phyloP scores from a whole-genome alignment of 2,797 vertebrate species.

The Lagocephalus sceleratus region DNA sequence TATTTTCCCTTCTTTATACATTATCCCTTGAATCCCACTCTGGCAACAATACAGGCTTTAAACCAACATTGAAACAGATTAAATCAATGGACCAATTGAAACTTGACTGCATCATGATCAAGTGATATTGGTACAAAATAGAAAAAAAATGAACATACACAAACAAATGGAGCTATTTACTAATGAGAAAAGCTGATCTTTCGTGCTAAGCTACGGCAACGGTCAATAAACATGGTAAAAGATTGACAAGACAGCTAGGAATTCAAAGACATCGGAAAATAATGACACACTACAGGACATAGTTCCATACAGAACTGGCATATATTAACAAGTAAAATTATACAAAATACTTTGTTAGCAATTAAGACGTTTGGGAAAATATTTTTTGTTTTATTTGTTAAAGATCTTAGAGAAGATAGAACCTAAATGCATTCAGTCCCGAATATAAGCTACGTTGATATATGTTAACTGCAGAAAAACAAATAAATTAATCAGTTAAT shows the following conservation, averaged over 20 bases:
- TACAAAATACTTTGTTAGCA: slow-evolving; percentile 77
- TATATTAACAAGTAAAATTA: slow-evolving; percentile 79
- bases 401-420: slow-evolving; percentile 64
- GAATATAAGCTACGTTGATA: slow-evolving; percentile 48
- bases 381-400: slow-evolving; percentile 75
- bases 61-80: slow-evolving; percentile 78
- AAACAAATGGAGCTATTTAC: slow-evolving; percentile 74
- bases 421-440: slow-evolving; percentile 68
- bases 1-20: slow-evolving; percentile 76
- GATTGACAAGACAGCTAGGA: slow-evolving; percentile 68
- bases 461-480: slow-evolving; percentile 43
- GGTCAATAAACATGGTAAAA: slow-evolving; percentile 66
- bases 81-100: slow-evolving; percentile 71
- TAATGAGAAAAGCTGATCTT: slow-evolving; percentile 62
- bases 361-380: slow-evolving; percentile 76
- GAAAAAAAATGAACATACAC: slow-evolving; percentile 66
- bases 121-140: slow-evolving; percentile 69
- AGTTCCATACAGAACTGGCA: slow-evolving; percentile 72
- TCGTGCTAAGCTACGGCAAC: slow-evolving; percentile 77
- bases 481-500: slow-evolving; percentile 36
- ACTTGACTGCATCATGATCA: slow-evolving; percentile 59
- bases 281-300: slow-evolving; percentile 73
- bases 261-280: slow-evolving; percentile 64
- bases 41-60: slow-evolving; percentile 77
- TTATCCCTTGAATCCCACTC: slow-evolving; percentile 74